These are phyloP conservation scores for Lycodopsis pacificus DNA, from an alignment of 2,797 vertebrate genomes.

Conservation along the genomic window DNA sequence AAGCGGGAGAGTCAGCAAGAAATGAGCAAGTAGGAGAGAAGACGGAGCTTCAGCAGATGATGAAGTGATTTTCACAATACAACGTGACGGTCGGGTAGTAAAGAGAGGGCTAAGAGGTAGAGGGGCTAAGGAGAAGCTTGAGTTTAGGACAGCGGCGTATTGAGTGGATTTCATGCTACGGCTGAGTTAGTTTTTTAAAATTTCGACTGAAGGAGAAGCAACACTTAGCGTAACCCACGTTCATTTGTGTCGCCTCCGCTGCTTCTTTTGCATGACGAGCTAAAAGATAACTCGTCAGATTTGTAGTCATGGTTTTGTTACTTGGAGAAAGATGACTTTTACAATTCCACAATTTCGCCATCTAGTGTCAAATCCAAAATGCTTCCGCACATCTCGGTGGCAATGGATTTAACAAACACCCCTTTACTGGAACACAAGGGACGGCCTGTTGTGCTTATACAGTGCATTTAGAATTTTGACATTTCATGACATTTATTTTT, in stretches of 20 bases:
- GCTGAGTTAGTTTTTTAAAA: neutral
- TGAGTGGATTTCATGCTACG: neutral
- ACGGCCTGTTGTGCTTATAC: too few species aligned
- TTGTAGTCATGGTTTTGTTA: neutral
- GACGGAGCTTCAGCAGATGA: slow-evolving; percentile 49
- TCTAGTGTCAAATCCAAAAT: neutral
- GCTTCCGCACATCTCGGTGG: neutral
- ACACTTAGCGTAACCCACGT: neutral
- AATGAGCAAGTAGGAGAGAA: slow-evolving; percentile 63
- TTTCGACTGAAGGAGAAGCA: neutral
- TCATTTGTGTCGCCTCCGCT: neutral
- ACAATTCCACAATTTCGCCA: neutral
- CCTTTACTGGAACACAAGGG: neutral
- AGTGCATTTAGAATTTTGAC: neutral
- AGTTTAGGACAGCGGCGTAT: neutral
- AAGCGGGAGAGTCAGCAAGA: slow-evolving; percentile 64
- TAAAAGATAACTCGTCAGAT: neutral
- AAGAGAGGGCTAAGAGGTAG: neutral
- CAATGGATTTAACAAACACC: neutral
- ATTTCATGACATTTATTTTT: neutral
- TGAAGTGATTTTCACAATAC: slow-evolving; percentile 9
- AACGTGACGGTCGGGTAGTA: neutral
- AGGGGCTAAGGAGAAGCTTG: neutral
- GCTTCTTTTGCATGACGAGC: too few species aligned
- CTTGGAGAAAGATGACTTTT: neutral